Evolutionary conservation across 2,113 vertebrate species (phyloP).

Genomic region (Sapayoa aenigma): DNA sequence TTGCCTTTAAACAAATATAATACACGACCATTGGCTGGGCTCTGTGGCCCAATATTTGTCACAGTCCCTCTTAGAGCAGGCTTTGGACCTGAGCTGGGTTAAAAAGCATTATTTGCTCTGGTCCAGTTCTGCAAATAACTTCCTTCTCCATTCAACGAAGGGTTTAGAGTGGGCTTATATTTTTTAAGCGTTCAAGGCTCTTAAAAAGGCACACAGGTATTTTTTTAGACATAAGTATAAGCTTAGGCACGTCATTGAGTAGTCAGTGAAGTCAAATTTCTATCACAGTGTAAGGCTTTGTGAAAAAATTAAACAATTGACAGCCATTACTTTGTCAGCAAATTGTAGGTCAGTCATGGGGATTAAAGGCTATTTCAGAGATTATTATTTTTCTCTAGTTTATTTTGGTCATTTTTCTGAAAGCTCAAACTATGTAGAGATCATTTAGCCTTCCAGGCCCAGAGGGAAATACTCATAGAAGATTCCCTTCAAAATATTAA

Average conservation of each 20-base stretch:
- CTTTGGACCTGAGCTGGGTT: background rate
- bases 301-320: background rate
- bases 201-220: background rate
- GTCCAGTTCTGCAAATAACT: background rate
- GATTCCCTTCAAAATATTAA: background rate
- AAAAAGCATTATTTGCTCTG: background rate
- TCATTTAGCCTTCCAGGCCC: background rate
- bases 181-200: background rate
- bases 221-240: background rate
- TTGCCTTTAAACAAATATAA: accelerated
- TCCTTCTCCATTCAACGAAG: background rate
- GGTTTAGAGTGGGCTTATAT: background rate
- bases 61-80: accelerated
- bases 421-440: background rate
- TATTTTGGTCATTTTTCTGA: slow-evolving; percentile 6
- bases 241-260: background rate
- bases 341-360: background rate
- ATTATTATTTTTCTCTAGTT: background rate
- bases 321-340: background rate
- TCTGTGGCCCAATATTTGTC: background rate
- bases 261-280: background rate
- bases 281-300: background rate
- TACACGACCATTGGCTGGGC: accelerated
- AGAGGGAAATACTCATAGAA: background rate
- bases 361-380: slow-evolving; percentile 5